Evolutionary conservation across 1,140 invertebrate species (phyloP), one percentile per base, ranked within the genome.

Genomic region (Coelopa frigida): DNA sequence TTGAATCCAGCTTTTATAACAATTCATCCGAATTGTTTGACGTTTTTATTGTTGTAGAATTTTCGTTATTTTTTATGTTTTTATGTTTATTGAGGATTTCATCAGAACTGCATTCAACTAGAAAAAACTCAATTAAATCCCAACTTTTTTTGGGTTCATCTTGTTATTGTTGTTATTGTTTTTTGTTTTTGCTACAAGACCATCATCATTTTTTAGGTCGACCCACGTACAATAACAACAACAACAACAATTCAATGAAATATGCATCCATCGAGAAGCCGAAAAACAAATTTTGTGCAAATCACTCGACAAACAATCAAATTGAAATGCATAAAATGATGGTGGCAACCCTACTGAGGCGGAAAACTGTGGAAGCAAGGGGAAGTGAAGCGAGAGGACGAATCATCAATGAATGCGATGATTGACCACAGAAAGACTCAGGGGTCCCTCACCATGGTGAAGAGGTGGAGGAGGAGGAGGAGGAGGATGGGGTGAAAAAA

Each of bases 51-150:
- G n/a, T n/a, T 39, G 37, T 39, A 2, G 12, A n/a, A 5, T 40
- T 22, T 39, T 21, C 26, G 8, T 29, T 20, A 42, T 42, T 42
- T 42, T 42, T 42, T 29, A 42, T 31, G 32, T 42, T 42, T 42
- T 42, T 42, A 29, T n/a, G 20, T 47, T 52, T 61, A 57, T 57
- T 60, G 61, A 62, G 55, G 53, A 62, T 64, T 64, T 64, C 61
- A 64, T 64, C 61, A 59, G 61, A 61, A 64, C 56, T 41, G 50
- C 61, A 64, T 55, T 57, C 61, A 64, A 58, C 61, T 64, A 61
- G 55, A 64, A 64, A 64, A 64, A 64, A 64, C 58, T 59, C 59
- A 64, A 64, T 64, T 64, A 61, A 64, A 57, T 59, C 51, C 46
- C 24, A 53, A 37, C 48, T 53, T 31, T 35, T 15, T 14, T 14